A percentile compares a stretch with the other conserved stretches of the same genome.
Conservation (phyloP, 2,797 vertebrate species). For the Lagorchestes hirsutus region DNA sequence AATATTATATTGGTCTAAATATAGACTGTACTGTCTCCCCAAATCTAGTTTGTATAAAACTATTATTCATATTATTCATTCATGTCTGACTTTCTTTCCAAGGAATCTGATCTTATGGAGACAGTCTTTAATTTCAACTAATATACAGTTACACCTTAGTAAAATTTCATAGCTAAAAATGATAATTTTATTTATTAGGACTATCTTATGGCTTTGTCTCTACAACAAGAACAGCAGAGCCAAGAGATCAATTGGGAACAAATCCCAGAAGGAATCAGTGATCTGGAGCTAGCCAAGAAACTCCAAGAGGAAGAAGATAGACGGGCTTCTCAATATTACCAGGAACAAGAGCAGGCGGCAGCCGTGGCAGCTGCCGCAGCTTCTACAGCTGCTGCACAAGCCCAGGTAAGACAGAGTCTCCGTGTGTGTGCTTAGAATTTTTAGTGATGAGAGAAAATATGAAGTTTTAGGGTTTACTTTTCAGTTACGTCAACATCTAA, state of each 20-base stretch:
- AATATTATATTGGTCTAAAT: background rate
- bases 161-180: slow-evolving; percentile 55
- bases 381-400: slow-evolving; percentile 86
- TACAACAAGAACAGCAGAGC: slow-evolving; percentile 99
- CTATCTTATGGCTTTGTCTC: slow-evolving; percentile 98
- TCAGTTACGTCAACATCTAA: slow-evolving; percentile 45
- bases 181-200: slow-evolving; percentile 87
- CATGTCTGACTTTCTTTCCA: background rate
- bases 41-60: background rate
- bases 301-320: slow-evolving; percentile 98
- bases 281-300: slow-evolving; percentile 97
- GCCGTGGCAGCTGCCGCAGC: slow-evolving; percentile 73
- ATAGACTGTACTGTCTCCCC: background rate
- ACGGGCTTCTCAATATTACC: slow-evolving; percentile 97
- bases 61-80: background rate
- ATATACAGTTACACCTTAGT: background rate
- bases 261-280: slow-evolving; percentile 96
- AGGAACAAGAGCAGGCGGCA: slow-evolving; percentile 96
- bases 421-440: background rate
- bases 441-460: slow-evolving; percentile 13
- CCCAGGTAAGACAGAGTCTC: slow-evolving; percentile 86
- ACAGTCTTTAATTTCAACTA: background rate
- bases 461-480: slow-evolving; percentile 14
- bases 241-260: slow-evolving; percentile 97
- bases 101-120: background rate